These are phyloP conservation scores for Palloptera scutellata DNA, from an alignment of 2,888 invertebrate species.

Conservation along the genomic window DNA sequence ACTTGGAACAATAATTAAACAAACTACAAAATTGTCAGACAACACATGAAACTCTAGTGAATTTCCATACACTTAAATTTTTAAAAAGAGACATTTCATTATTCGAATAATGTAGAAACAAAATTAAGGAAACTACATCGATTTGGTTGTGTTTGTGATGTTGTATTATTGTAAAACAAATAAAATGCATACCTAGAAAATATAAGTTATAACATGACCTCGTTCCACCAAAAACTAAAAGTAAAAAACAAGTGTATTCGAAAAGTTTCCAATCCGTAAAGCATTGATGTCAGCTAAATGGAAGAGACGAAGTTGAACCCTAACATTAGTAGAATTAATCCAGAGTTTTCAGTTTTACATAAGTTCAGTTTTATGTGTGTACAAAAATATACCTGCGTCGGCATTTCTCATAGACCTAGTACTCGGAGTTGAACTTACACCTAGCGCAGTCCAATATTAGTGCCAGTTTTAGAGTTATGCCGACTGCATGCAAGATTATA, in stretches of 20 bases:
- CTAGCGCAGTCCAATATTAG: too few species aligned
- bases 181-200: background rate
- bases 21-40: conserved; percentile 28
- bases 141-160: conserved; percentile 64
- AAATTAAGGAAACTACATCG: conserved; percentile 51
- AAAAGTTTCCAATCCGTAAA: conserved; percentile 5
- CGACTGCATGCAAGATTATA: too few species aligned
- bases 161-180: conserved; percentile 42
- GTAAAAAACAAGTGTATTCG: background rate
- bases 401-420: too few species aligned
- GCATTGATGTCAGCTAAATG: conserved; percentile 28
- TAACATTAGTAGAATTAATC: background rate
- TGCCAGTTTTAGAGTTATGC: too few species aligned
- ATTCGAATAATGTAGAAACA: conserved; percentile 16
- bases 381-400: too few species aligned
- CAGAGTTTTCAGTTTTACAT: too few species aligned
- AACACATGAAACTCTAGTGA: conserved; percentile 12
- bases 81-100: background rate
- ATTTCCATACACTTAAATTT: conserved; percentile 15
- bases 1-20: conserved; percentile 22
- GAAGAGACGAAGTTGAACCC: too few species aligned
- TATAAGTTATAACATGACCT: background rate
- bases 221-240: background rate
- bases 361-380: too few species aligned
- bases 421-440: too few species aligned